Percentiles rank a stretch among this genome's conserved stretches.
phyloP scores from a whole-genome alignment of 2,113 vertebrate genomes.

The Conger conger region DNA sequence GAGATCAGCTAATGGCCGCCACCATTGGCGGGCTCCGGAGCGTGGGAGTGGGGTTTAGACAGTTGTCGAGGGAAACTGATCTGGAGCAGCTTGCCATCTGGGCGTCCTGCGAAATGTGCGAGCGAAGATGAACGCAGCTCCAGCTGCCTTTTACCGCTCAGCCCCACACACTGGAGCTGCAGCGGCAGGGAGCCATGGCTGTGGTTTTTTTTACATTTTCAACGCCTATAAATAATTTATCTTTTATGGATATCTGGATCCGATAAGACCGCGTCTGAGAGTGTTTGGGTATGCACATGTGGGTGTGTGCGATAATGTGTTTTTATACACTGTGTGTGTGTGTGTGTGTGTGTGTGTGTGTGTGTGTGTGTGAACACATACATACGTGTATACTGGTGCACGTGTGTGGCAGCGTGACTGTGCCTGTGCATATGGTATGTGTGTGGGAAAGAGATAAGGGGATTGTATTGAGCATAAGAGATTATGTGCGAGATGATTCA shows the following conservation, averaged over 20 bases:
- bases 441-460: no score
- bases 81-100: slow-evolving; percentile 35
- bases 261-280: neutral
- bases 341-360: neutral
- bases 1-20: slow-evolving; percentile 21
- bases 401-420: neutral
- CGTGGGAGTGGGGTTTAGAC: slow-evolving; percentile 37
- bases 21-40: slow-evolving; percentile 20
- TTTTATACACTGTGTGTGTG: no score
- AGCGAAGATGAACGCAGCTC: slow-evolving; percentile 41
- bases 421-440: no score
- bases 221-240: neutral
- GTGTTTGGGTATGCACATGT: neutral
- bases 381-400: no score
- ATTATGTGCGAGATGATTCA: neutral
- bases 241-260: neutral
- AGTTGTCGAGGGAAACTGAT: slow-evolving; percentile 31
- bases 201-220: neutral
- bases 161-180: slow-evolving; percentile 15
- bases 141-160: slow-evolving; percentile 32
- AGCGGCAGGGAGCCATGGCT: neutral
- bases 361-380: no score
- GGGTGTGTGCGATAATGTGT: neutral
- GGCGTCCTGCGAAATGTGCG: slow-evolving; percentile 38
- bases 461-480: no score